Percentiles rank a stretch among this genome's conserved stretches.
phyloP scores from a whole-genome alignment of 2,888 invertebrate species.

The Dryobotodes eremita region DNA sequence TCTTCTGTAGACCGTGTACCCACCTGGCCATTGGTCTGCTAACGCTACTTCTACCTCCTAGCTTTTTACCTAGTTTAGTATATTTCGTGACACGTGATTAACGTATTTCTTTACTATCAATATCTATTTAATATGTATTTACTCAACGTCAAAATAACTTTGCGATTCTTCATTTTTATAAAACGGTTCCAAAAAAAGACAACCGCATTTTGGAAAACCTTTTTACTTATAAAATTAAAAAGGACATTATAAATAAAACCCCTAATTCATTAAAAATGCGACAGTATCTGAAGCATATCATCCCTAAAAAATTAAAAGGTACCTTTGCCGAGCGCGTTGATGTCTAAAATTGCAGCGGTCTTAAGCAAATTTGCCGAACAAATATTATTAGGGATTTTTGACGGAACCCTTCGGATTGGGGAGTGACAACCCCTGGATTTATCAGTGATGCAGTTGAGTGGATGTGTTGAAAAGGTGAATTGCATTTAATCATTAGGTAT shows the following conservation, averaged over 20 bases:
- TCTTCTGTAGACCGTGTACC: too few species aligned
- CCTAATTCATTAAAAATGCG: constrained; percentile 64
- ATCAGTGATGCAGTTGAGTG: constrained; percentile 51
- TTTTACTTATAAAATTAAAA: not conserved
- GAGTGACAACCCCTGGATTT: constrained; percentile 55
- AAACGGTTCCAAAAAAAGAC: not conserved
- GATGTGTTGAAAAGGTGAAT: constrained; percentile 53
- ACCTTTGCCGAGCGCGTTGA: constrained; percentile 73
- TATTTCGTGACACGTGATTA: not conserved
- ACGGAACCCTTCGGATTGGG: constrained; percentile 58
- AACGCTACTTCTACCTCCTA: too few species aligned
- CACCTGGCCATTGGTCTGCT: too few species aligned
- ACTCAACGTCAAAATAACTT: not conserved
- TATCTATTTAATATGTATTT: not conserved
- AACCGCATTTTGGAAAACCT: not conserved
- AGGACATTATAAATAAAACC: constrained; percentile 30
- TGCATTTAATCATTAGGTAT: constrained; percentile 24
- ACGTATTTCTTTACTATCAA: not conserved
- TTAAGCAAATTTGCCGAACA: constrained; percentile 78
- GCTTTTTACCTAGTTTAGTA: not conserved
- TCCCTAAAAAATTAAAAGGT: constrained; percentile 61
- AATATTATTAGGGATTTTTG: constrained; percentile 70
- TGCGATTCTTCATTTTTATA: not conserved
- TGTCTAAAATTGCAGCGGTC: constrained; percentile 80
- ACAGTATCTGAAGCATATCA: constrained; percentile 55